phyloP scores from a whole-genome alignment of 2,113 vertebrate species.

The Thalassoma bifasciatum region DNA sequence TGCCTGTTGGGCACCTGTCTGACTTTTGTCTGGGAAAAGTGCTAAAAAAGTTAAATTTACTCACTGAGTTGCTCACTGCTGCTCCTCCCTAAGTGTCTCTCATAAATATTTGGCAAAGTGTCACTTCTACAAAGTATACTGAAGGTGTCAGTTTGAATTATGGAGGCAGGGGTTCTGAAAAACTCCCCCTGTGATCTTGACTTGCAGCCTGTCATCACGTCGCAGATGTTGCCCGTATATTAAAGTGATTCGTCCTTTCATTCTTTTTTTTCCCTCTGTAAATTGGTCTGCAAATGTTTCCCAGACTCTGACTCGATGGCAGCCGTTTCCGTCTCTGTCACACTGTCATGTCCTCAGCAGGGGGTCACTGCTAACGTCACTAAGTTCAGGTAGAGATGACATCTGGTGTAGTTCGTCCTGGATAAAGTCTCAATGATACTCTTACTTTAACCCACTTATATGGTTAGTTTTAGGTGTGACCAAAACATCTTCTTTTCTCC shows the following conservation, averaged over 20 bases:
- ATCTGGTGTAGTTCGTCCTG: not conserved
- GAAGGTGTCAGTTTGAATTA: slow-evolving; percentile 52
- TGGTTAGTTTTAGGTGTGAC: not conserved
- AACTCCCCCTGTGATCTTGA: slow-evolving; percentile 41
- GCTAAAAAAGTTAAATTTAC: too few relatives aligned
- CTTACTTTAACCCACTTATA: not conserved
- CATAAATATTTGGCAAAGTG: slow-evolving; percentile 33
- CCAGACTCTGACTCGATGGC: slow-evolving; percentile 4
- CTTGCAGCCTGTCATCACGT: slow-evolving; percentile 44
- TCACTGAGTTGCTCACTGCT: too few relatives aligned
- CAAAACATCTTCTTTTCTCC: not conserved
- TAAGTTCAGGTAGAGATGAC: slow-evolving; percentile 4
- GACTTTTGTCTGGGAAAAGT: too few relatives aligned
- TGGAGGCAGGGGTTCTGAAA: slow-evolving; percentile 26
- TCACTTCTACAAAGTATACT: slow-evolving; percentile 29
- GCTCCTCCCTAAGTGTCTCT: not conserved
- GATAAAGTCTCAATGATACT: not conserved
- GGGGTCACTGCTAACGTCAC: slow-evolving; percentile 49
- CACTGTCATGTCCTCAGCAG: slow-evolving; percentile 37
- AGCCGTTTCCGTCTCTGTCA: slow-evolving; percentile 31
- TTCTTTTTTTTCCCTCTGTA: not conserved
- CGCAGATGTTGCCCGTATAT: slow-evolving; percentile 48
- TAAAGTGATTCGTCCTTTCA: not conserved
- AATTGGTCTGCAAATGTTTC: slow-evolving; percentile 28
- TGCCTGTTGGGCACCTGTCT: too few relatives aligned